These are phyloP conservation scores for Tyrannus savana DNA, from an alignment of 2,113 vertebrate genomes.

Conservation along the genomic window DNA sequence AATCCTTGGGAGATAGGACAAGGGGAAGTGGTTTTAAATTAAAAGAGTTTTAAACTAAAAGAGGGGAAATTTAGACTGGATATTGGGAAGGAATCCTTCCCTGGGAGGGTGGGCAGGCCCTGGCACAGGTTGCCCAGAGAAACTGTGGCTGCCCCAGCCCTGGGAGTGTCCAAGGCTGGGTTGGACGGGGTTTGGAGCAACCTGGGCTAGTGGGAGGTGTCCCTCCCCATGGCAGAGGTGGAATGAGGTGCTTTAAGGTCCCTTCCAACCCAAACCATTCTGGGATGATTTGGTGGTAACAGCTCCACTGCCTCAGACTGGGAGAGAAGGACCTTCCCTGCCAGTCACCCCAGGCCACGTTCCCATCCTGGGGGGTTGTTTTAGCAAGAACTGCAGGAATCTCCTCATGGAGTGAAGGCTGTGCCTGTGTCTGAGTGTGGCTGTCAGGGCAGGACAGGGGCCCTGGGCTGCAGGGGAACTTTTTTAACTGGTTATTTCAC, in stretches of 20 bases:
- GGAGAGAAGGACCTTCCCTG: not conserved
- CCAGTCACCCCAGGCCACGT: not conserved
- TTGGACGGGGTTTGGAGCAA: rapidly evolving
- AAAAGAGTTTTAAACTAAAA: not conserved
- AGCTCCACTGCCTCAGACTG: rapidly evolving
- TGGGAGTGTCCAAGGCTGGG: not conserved
- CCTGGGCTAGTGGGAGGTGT: not conserved
- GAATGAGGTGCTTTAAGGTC: not conserved
- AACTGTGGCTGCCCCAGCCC: not conserved
- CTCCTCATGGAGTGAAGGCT: not conserved
- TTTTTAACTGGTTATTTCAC: not conserved
- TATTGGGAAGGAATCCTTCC: not conserved
- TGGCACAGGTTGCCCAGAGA: not conserved
- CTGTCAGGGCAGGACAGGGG: not conserved
- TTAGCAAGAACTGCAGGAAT: not conserved
- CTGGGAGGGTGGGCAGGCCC: not conserved
- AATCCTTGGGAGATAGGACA: not conserved
- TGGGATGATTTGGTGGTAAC: not conserved
- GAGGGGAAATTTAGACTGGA: not conserved
- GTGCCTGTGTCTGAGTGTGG: rapidly evolving
- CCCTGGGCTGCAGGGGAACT: not conserved
- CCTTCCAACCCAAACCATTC: not conserved
- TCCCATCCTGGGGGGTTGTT: not conserved
- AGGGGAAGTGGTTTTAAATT: not conserved
- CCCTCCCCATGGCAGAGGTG: not conserved